Evolutionary conservation across 2,797 vertebrate species (phyloP).

Genomic region (Trichosurus vulpecula): DNA sequence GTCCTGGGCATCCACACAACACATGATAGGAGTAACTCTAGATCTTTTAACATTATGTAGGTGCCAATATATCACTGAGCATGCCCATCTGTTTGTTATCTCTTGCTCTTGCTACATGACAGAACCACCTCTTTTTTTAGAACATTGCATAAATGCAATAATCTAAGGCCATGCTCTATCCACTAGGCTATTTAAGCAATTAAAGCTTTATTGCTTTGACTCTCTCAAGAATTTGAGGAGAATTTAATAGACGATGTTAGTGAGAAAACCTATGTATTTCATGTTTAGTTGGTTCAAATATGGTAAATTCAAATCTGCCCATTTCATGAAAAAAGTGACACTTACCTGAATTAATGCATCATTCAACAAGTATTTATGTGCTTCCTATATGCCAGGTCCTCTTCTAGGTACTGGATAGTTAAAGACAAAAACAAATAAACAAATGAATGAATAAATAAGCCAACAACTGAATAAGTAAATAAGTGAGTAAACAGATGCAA

Average conservation of each 20-base stretch:
- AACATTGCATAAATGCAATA: neutral
- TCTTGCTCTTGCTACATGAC: neutral
- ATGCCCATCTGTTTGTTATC: neutral
- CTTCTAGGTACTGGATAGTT: neutral
- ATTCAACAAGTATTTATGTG: neutral
- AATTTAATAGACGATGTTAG: neutral
- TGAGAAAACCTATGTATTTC: neutral
- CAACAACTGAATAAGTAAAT: neutral
- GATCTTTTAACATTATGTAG: neutral
- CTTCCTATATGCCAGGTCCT: neutral
- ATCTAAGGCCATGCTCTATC: no score
- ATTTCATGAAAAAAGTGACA: neutral
- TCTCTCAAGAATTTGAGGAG: constrained; percentile 45
- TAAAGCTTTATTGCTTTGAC: neutral
- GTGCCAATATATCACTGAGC: neutral
- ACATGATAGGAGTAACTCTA: neutral
- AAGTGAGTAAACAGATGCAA: neutral
- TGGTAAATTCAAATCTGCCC: constrained; percentile 28
- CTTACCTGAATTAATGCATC: neutral
- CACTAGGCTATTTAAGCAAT: no score
- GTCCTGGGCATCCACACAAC: neutral
- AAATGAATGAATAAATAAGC: neutral
- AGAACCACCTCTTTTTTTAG: neutral
- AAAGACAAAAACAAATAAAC: neutral
- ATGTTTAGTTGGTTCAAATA: neutral